Evolutionary conservation across 30 jellyfish, hydroid and myxozoan genomes (phyloP).

Genomic region (Clytia hemisphaerica): DNA sequence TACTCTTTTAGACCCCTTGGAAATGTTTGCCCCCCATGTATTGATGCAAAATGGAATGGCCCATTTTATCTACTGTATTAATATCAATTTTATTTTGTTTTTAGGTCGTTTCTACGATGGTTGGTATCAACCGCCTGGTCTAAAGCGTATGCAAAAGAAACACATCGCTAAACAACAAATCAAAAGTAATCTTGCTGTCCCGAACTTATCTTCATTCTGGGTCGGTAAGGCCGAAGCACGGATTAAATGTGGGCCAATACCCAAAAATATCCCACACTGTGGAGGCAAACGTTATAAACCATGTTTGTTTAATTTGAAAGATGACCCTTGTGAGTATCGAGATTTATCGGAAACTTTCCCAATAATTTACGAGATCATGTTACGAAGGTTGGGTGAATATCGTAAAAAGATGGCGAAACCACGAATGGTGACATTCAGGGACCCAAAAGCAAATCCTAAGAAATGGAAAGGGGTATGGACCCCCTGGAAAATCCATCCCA

Average conservation of each 20-base stretch:
- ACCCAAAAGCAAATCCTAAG: constrained; percentile 67
- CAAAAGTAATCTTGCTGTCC: neutral
- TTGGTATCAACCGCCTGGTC: constrained; percentile 84
- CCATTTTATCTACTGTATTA: no score
- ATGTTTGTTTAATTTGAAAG: constrained; percentile 50
- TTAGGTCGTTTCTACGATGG: constrained; percentile 34
- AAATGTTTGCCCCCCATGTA: no score
- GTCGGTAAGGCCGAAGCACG: constrained; percentile 27
- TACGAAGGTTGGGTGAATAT: constrained; percentile 40
- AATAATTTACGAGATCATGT: constrained; percentile 18
- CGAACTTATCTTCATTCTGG: no score
- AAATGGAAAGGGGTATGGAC: constrained; percentile 82
- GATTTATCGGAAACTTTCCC: constrained; percentile 39
- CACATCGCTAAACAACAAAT: neutral
- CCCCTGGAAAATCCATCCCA: no score
- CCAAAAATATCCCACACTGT: constrained; percentile 41
- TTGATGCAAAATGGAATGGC: no score
- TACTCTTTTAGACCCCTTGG: no score
- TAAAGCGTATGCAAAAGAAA: neutral
- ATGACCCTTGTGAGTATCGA: constrained; percentile 79
- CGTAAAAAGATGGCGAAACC: constrained; percentile 61
- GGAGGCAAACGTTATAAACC: constrained; percentile 45
- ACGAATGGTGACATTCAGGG: constrained; percentile 53
- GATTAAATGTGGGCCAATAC: constrained; percentile 56
- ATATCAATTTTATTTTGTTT: neutral